These are phyloP conservation scores for Athene noctua DNA, from an alignment of 2,113 vertebrate genomes.

Conservation along the genomic window DNA sequence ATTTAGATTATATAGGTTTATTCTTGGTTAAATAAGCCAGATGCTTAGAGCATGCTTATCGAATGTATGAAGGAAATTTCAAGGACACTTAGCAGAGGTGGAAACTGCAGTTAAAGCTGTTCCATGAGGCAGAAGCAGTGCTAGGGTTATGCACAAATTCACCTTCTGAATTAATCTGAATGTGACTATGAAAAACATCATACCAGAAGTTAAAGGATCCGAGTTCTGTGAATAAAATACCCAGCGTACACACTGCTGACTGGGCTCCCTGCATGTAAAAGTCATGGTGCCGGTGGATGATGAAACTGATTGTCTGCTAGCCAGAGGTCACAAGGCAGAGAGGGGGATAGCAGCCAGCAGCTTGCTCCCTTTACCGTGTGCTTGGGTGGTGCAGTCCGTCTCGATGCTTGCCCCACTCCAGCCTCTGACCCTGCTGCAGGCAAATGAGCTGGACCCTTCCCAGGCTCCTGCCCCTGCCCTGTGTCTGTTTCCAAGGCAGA, in stretches of 20 bases:
- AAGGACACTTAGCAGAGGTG: neutral
- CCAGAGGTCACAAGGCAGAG: neutral
- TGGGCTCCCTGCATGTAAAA: neutral
- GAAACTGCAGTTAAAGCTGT: neutral
- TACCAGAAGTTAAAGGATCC: neutral
- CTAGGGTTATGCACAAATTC: neutral
- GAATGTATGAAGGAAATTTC: neutral
- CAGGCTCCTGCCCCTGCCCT: neutral
- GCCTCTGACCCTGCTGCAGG: neutral
- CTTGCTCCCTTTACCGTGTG: rapidly evolving
- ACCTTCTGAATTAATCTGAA: neutral
- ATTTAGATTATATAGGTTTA: neutral
- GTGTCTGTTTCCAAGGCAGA: neutral
- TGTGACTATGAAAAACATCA: neutral
- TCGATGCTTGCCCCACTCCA: neutral
- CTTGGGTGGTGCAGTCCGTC: rapidly evolving
- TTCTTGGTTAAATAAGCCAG: conserved; percentile 1
- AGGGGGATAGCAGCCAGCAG: neutral
- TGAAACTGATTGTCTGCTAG: neutral
- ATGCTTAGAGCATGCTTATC: neutral
- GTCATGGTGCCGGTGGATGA: neutral
- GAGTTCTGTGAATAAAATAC: neutral
- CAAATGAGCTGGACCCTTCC: neutral
- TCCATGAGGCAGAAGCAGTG: neutral
- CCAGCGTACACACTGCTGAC: neutral